Evolutionary conservation across 2,797 vertebrate genomes (phyloP), one percentile per base, ranked within the genome.

Genomic region (Rachycentron canadum): DNA sequence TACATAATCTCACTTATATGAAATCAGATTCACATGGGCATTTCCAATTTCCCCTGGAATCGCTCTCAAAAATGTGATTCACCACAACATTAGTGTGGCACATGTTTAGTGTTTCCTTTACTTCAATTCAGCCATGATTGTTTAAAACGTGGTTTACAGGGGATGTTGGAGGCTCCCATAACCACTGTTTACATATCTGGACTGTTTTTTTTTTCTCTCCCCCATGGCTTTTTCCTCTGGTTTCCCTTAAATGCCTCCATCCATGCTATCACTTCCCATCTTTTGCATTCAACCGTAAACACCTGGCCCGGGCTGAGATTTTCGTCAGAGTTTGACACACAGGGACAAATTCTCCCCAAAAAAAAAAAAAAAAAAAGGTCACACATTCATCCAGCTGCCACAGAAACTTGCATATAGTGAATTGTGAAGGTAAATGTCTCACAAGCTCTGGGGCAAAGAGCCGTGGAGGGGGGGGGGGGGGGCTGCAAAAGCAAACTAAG

Each of bases 141-240:
- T 87, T 74, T 69, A 80, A 84, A 82, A 70, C 45, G 30, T 4
- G 62, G 60, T 78, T 84, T 78, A 69, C 80, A 74, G 75, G 71
- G 78, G 75, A 83, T 80, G 57, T 78, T 40, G 63, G 78, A 83
- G 60, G 68, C 60, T 56, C 78, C 70, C 68, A 77, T 82, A 83
- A 85, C 82, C 76, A 58, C 81, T 28, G 69, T 83, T 86, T 81
- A 86, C 66, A 85, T 86, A 74, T 77, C 69, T 74, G 57, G 58
- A 47, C 65, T 55, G 25, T 9, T 56, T 77, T 81, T 73, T 50
- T 32, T 32, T 47, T 21, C 8, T 5, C 19, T 49, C 32, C 55
- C 43, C 53, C 65, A 57, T 77, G 72, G 19, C 57, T 66, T 69
- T 34, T 69, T 73, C 56, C 61, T 79, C 47, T 68, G 66, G 41